These are phyloP conservation scores for Eublepharis macularius DNA, from an alignment of 2,113 vertebrate species.

Conservation along the genomic window DNA sequence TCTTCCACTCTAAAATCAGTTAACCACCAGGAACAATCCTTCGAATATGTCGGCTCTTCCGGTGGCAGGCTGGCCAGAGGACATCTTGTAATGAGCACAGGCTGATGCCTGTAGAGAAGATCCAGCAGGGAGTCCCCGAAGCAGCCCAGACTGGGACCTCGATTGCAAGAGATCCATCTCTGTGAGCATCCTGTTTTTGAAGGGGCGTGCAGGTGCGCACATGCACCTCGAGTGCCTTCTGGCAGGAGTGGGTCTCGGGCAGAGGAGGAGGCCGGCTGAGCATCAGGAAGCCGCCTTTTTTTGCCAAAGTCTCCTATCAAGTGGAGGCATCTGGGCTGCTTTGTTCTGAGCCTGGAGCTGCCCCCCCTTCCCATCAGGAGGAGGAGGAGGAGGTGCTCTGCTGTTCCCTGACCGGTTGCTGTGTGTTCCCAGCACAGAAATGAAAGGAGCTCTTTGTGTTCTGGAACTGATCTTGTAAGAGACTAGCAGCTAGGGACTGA, in stretches of 20 bases:
- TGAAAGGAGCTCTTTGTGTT: no score
- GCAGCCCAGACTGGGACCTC: not conserved
- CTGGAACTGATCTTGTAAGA: not conserved
- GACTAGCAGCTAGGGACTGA: not conserved
- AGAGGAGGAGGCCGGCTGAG: not conserved
- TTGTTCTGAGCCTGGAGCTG: no score
- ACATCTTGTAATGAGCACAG: not conserved
- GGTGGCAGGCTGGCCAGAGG: not conserved
- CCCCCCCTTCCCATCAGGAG: not conserved
- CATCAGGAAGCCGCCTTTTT: not conserved
- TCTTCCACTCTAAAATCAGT: not conserved
- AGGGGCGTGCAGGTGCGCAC: no score
- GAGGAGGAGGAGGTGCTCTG: not conserved
- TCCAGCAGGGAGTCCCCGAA: not conserved
- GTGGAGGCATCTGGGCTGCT: not conserved
- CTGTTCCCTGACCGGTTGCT: not conserved
- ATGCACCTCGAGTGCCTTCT: not conserved
- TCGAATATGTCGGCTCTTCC: not conserved
- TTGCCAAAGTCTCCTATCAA: not conserved
- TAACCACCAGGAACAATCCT: not conserved
- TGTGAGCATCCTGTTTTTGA: no score
- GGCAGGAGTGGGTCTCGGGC: not conserved
- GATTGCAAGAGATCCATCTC: not conserved
- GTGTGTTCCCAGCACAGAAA: no score
- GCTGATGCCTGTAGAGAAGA: not conserved